Percentiles rank a stretch among this genome's conserved stretches.
These are phyloP conservation scores for Zosterops pallidus DNA, from an alignment of 2,113 vertebrate genomes.

Conservation along the genomic window DNA sequence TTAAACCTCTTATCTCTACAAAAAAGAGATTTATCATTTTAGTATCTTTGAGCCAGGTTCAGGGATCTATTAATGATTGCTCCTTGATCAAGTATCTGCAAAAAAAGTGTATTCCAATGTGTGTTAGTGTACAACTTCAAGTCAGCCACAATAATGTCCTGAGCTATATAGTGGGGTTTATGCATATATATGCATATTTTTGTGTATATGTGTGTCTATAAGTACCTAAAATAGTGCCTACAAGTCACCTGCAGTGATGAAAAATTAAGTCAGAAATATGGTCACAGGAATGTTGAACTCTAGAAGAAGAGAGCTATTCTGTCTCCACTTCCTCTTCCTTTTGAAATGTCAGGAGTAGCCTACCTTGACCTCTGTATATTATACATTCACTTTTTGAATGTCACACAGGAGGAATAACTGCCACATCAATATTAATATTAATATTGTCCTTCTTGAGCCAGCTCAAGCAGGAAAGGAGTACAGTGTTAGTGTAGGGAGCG, in stretches of 20 bases:
- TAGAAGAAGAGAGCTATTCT: neutral
- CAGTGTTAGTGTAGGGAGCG: neutral
- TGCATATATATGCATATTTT: neutral
- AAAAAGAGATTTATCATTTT: neutral
- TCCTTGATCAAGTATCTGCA: neutral
- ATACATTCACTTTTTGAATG: neutral
- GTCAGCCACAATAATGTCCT: neutral
- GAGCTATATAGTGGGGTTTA: neutral
- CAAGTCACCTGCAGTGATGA: neutral
- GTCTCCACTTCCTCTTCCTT: neutral
- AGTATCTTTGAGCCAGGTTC: neutral
- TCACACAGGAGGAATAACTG: slow-evolving; percentile 3
- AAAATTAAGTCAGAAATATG: neutral
- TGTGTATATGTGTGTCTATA: neutral
- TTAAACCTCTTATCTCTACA: neutral
- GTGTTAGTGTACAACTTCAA: neutral
- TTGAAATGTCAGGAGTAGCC: neutral
- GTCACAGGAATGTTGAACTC: neutral
- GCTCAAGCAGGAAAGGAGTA: neutral
- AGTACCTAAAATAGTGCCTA: neutral
- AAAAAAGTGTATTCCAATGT: neutral
- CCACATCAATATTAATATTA: neutral
- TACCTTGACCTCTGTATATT: neutral
- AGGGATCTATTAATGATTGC: neutral
- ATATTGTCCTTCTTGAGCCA: neutral